A percentile compares a stretch with the other conserved stretches of the same genome.
Evolutionary conservation across 2,888 invertebrate genomes (phyloP).

Genomic region (Euspilapteryx auroguttella): DNA sequence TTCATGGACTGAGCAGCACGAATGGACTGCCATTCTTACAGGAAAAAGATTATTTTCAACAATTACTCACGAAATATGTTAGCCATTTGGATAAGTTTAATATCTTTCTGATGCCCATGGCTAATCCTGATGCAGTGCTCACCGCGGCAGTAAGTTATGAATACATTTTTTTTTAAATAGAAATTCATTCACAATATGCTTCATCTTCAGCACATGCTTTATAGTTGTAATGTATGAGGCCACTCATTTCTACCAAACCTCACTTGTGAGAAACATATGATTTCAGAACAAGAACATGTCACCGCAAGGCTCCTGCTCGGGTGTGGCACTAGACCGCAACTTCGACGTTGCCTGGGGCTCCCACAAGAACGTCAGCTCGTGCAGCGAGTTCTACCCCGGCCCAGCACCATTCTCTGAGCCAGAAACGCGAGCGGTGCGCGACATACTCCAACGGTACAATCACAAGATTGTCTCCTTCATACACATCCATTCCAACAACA

Average conservation of each 20-base stretch:
- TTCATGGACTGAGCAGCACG: constrained; percentile 31
- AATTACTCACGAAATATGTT: constrained; percentile 22
- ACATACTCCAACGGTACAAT: constrained; percentile 27
- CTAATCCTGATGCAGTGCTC: constrained; percentile 47
- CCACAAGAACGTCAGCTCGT: constrained; percentile 15
- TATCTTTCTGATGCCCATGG: constrained; percentile 38
- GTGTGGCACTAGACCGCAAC: constrained; percentile 36
- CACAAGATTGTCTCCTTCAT: constrained; percentile 35
- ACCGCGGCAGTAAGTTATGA: too few relatives aligned
- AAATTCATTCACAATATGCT: too few relatives aligned
- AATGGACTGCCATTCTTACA: constrained; percentile 12
- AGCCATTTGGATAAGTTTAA: constrained; percentile 34
- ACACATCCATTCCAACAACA: constrained; percentile 32
- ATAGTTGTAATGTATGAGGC: too few relatives aligned
- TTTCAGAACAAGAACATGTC: constrained; percentile 29
- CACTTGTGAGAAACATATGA: not conserved
- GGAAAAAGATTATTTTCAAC: constrained; percentile 9
- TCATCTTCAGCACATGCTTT: too few relatives aligned
- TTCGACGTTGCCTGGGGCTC: constrained; percentile 35
- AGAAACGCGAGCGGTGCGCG: constrained; percentile 27
- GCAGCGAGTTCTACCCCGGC: constrained; percentile 33
- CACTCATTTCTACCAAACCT: too few relatives aligned
- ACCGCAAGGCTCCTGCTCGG: constrained; percentile 27
- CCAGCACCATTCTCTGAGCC: constrained; percentile 27
- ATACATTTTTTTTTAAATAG: too few relatives aligned